Conservation (phyloP, 2,888 invertebrate genomes). For the Leucoptera coffeella region DNA sequence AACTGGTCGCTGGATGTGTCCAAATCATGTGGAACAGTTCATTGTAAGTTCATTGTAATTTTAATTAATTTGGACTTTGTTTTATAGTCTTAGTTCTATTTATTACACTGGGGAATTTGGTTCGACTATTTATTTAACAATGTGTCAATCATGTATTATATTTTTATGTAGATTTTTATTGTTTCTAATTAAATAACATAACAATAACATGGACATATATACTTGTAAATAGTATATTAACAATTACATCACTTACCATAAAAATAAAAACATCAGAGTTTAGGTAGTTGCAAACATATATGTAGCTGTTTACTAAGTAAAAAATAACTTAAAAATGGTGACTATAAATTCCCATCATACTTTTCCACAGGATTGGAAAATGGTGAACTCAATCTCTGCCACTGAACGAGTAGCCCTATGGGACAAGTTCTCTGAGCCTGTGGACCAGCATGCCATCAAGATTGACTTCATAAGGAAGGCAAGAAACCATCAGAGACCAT, state of each 20-base stretch:
- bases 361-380: conserved; percentile 63
- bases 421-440: conserved; percentile 73
- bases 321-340: too few species aligned
- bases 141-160: too few species aligned
- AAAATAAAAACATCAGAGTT: too few species aligned
- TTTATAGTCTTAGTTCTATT: too few species aligned
- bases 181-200: too few species aligned
- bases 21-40: conserved; percentile 89
- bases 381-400: conserved; percentile 76
- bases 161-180: too few species aligned
- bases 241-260: too few species aligned
- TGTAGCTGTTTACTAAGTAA: not conserved
- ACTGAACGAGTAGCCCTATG: conserved; percentile 84
- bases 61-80: not conserved
- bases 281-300: conserved; percentile 2
- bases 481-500: conserved; percentile 67
- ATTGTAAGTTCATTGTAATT: conserved; percentile 50
- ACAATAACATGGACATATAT: too few species aligned
- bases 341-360: not conserved
- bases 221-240: too few species aligned
- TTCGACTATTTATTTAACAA: too few species aligned
- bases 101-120: too few species aligned
- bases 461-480: conserved; percentile 80
- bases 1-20: conserved; percentile 94
- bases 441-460: conserved; percentile 84